Base-by-base conservation (phyloP, 1,140 invertebrate genomes). In the roundworm (Caenorhabditis elegans) region DNA sequence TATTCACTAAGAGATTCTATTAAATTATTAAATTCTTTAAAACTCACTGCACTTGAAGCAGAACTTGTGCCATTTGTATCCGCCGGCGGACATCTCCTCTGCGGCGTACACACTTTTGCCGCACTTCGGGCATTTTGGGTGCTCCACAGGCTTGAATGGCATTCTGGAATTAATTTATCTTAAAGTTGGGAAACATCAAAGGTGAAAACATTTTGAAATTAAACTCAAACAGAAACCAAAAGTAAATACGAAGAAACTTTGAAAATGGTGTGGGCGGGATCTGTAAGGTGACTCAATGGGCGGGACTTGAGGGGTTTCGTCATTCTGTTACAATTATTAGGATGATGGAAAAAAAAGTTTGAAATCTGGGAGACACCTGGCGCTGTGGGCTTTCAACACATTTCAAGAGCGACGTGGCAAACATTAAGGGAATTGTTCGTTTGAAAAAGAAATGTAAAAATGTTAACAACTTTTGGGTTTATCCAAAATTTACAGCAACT, bases 111-210 rank as follows among this genome's bases (percentile, higher is more conserved):
- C 97, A 81, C 96, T 95, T 92, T 98, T 98, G 90, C 94, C 93
- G 93, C 97, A 99, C 92, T 97, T 96, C 84, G 96, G 96, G 93
- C 97, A 99, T 92, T 97, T 98, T 86, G 95, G 94, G 91, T 95
- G 94, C 90, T 97, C 95, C 87, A 94, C 93, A 90, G 96, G 94
- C 92, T 96, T 96, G 94, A 97, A 98, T 93, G 96, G 96, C 88
- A 87, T 86, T 78, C 55, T 83, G 43, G 31, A 53, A 46, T 46
- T 26, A n/a, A n/a, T n/a, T n/a, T n/a, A n/a, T n/a, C n/a, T n/a
- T n/a, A n/a, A n/a, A n/a, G n/a, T n/a, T n/a, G n/a, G 34, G 43
- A 43, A 79, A 19, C 28, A 19, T 26, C 39, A 17, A 24, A 24
- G n/a, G 15, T 26, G 19, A 53, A 46, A 34, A 34, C 3, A n/a